phyloP scores from a whole-genome alignment of 53 echinoderm and acorn worm species.

The Crossaster papposus region DNA sequence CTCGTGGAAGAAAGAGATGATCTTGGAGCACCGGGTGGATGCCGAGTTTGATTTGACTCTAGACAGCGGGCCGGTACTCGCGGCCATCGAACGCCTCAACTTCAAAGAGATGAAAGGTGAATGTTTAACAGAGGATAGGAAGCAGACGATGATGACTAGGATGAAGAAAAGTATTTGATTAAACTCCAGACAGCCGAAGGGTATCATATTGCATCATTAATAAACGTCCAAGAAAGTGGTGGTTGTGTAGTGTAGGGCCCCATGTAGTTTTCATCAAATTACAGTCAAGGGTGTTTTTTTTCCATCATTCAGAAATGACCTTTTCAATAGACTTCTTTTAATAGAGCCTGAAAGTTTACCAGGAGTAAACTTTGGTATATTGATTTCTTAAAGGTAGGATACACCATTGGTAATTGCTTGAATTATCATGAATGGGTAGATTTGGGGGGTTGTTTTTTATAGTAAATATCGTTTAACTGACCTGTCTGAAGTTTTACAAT shows the following conservation, averaged over 20 bases:
- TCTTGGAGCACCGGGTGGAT: slow-evolving; percentile 88
- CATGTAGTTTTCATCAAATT: too few species aligned
- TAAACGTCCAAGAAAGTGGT: not conserved
- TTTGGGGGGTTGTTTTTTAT: too few species aligned
- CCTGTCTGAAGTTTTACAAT: too few species aligned
- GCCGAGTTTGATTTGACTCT: slow-evolving; percentile 97
- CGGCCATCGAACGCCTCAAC: slow-evolving; percentile 89
- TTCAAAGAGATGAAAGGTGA: slow-evolving; percentile 99
- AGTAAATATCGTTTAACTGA: too few species aligned
- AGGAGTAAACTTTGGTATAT: too few species aligned
- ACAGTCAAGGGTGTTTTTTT: too few species aligned
- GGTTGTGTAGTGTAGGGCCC: too few species aligned
- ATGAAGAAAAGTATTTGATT: not conserved
- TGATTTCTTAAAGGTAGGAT: too few species aligned
- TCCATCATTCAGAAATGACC: not conserved
- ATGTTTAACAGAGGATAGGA: not conserved
- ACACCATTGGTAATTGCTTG: too few species aligned
- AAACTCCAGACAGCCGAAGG: not conserved
- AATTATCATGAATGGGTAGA: too few species aligned
- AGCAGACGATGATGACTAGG: not conserved
- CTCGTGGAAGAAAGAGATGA: slow-evolving; percentile 99
- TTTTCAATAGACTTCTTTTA: too few species aligned
- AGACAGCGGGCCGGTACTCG: slow-evolving; percentile 86
- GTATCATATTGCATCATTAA: not conserved
- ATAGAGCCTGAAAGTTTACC: too few species aligned